Base-by-base conservation (phyloP, 1,140 invertebrate species). In the Thrips palmi region DNA sequence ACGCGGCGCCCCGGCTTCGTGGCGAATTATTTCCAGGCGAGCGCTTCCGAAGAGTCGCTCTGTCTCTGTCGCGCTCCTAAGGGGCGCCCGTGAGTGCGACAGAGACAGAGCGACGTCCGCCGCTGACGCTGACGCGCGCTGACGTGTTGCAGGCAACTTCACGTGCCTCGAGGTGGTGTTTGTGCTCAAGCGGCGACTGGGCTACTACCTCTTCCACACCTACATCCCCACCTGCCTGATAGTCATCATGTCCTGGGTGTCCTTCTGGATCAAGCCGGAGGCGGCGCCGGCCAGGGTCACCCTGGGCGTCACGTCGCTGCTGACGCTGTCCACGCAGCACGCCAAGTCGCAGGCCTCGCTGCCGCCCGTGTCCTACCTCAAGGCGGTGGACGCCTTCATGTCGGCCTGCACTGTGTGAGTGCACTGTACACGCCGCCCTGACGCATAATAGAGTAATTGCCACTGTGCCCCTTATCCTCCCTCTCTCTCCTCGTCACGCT, bases 221-320 rank as follows among this genome's bases (percentile, higher is more conserved):
- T 86, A 87, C 52, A 76, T 88, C 49, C 81, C 81, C 7, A 83
- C 82, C 1, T 85, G 81, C 53, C 63, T 85, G 47, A 87, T 87
- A 44, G 82, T 85, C 40, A 84, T 85, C 37, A 85, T 85, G 81
- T 85, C 81, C 37, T 89, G 84, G 84, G 80, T 89, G 2, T 88
- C 84, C 0, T 91, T 91, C 56, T 91, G 85, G 85, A 89, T 91
- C 44, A 84, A 85, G 53, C 82, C 82, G 0, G 82, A 87, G 57
- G 82, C 81, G 0, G 83, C 81, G 1, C 83, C 83, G 4, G 82
- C 81, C 1, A 63, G 87, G 10, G 86, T 93, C 0, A 91, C 86
- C 0, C 60, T 93, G 0, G 86, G 87, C 3, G 84, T 91, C 22
- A 89, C 85, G 18, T 87, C 83, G 4, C 59, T 92, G 2, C 70